Evolutionary conservation across 1,140 invertebrate genomes (phyloP), one percentile per base, ranked within the genome.

Genomic region (Cydia amplana): DNA sequence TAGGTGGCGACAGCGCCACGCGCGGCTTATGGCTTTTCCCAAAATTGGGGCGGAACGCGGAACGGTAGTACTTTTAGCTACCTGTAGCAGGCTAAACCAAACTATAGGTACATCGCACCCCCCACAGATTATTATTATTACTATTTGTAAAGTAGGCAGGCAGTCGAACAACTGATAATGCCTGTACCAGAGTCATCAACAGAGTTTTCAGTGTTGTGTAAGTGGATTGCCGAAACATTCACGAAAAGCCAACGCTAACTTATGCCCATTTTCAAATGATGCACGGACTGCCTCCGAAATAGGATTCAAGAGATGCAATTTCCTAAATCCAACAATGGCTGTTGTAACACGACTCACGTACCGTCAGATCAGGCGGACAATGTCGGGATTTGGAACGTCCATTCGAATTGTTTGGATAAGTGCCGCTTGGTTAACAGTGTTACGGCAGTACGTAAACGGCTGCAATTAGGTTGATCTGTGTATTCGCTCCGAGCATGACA

Each of bases 221-320:
- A n/a, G n/a, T n/a, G 25, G 4, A 4, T 32, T 9, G 36, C 36
- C n/a, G n/a, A 55, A 55, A 55, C 51, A 18, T 55, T 18, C 14
- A 18, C 16, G 1, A 55, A n/a, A 7, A 55, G 16, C n/a, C 46
- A 49, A 55, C 7, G 7, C 14, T 10, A 25, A n/a, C 16, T 51
- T 51, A 51, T 51, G 49, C 28, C n/a, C n/a, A 51, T 73, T 73
- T 5, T 67, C 78, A 79, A 83, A 83, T 83, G 82, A 83, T 83
- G 76, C 80, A 78, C 51, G 74, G 76, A 76, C 80, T 80, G 81
- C 78, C 75, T 70, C 78, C 76, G 79, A 80, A 88, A 88, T 84
- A 80, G 81, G 83, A 85, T 87, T 87, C 80, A 73, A 82, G 81
- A 82, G 84, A 87, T 87, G 82, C 86, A 88, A 87, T 88, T 88